phyloP scores from a whole-genome alignment of 2,113 vertebrate species.

The Terrapene triunguis region DNA sequence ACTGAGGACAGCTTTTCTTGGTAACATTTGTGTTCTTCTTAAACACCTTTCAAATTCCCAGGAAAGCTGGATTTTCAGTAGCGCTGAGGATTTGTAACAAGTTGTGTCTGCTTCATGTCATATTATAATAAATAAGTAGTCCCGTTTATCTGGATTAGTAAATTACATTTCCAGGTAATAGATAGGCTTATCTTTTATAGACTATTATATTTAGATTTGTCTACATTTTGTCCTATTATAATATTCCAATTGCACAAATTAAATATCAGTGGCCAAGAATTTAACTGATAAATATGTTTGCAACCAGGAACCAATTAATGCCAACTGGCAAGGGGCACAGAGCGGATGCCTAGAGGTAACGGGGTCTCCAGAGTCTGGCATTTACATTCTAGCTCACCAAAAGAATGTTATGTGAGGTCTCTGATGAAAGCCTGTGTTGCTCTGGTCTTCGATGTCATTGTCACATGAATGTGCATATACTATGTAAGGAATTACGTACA shows the following conservation, averaged over 20 bases:
- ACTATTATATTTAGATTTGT: neutral
- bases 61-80: neutral
- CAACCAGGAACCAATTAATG: neutral
- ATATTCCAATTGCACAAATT: neutral
- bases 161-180: neutral
- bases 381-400: neutral
- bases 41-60: neutral
- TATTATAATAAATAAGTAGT: neutral
- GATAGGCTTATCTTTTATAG: neutral
- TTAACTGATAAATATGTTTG: neutral
- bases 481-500: no score
- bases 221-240: neutral
- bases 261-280: neutral
- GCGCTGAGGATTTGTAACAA: neutral
- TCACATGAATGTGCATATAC: neutral
- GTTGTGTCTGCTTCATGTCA: neutral
- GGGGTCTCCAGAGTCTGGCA: neutral
- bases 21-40: neutral
- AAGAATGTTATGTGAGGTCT: neutral
- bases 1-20: neutral
- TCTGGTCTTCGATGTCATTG: neutral
- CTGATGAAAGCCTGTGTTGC: neutral
- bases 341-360: neutral
- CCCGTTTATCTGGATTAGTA: neutral
- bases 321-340: neutral